Conservation (phyloP, 2,888 invertebrate species). For the Apamea epomidion region DNA sequence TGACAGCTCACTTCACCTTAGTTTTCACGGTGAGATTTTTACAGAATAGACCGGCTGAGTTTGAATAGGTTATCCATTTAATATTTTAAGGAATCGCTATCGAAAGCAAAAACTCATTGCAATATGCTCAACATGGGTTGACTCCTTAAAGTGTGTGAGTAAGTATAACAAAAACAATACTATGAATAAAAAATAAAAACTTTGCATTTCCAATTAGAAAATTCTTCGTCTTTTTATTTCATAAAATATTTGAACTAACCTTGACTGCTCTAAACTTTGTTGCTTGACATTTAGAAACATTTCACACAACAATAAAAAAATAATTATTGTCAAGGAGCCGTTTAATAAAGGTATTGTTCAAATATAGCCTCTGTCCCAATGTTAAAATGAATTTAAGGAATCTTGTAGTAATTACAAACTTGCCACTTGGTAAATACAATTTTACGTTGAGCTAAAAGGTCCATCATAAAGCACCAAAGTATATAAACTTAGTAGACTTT, state of each 20-base stretch:
- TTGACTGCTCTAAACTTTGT: constrained; percentile 45
- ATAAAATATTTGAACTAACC: constrained; percentile 52
- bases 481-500: background rate
- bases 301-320: constrained; percentile 39
- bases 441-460: background rate
- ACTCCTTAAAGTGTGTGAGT: background rate
- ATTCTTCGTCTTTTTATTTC: constrained; percentile 48
- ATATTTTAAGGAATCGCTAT: background rate
- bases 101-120: background rate
- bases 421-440: background rate
- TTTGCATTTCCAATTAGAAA: constrained; percentile 57
- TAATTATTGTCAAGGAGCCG: constrained; percentile 38
- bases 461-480: background rate
- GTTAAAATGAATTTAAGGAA: constrained; percentile 14
- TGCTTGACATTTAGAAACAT: constrained; percentile 48
- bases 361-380: constrained; percentile 13
- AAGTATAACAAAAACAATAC: constrained; percentile 40
- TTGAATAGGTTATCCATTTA: background rate
- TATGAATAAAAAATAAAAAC: constrained; percentile 53
- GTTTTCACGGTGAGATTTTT: background rate
- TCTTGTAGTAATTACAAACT: background rate
- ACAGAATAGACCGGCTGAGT: background rate
- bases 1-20: background rate
- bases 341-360: constrained; percentile 32
- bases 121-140: constrained; percentile 9